A percentile compares a stretch with the other conserved stretches of the same genome.
Conservation (phyloP, 1,140 invertebrate species). For the Myzus persicae region DNA sequence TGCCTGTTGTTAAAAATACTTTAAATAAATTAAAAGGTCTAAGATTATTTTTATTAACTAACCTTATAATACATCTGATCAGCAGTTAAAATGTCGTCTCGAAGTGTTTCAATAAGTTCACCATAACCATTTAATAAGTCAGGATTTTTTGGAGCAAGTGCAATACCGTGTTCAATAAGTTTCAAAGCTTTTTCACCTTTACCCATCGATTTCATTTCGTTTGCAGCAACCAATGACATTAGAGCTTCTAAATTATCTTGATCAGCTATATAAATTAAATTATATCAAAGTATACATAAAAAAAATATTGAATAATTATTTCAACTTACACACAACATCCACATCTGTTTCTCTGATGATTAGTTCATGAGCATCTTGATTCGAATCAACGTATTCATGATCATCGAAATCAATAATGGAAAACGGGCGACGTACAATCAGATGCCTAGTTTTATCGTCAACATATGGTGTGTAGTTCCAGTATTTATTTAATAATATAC, state of each 20-base stretch:
- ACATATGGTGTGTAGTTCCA: neutral
- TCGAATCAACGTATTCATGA: neutral
- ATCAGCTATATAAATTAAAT: neutral
- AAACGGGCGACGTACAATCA: conserved; percentile 32
- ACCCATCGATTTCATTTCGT: conserved; percentile 82
- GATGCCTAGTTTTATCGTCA: neutral
- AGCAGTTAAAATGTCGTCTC: conserved; percentile 86
- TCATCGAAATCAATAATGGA: conserved; percentile 42
- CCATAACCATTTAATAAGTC: conserved; percentile 93
- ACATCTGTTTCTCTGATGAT: conserved; percentile 54
- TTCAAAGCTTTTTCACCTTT: conserved; percentile 88
- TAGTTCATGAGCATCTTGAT: conserved; percentile 28
- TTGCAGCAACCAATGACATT: conserved; percentile 80
- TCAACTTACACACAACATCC: conserved; percentile 43
- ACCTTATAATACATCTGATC: conserved; percentile 82
- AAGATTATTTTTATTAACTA: conserved; percentile 21
- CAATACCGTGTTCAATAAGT: conserved; percentile 88
- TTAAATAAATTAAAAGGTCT: neutral
- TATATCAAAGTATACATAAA: neutral
- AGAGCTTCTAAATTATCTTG: conserved; percentile 75
- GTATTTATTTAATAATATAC: neutral
- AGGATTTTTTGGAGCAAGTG: conserved; percentile 88
- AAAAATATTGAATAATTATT: neutral
- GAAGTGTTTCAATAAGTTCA: conserved; percentile 88
- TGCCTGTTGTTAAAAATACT: conserved; percentile 68